phyloP scores from a whole-genome alignment of 2,797 vertebrate species.

The Monodelphis domestica region DNA sequence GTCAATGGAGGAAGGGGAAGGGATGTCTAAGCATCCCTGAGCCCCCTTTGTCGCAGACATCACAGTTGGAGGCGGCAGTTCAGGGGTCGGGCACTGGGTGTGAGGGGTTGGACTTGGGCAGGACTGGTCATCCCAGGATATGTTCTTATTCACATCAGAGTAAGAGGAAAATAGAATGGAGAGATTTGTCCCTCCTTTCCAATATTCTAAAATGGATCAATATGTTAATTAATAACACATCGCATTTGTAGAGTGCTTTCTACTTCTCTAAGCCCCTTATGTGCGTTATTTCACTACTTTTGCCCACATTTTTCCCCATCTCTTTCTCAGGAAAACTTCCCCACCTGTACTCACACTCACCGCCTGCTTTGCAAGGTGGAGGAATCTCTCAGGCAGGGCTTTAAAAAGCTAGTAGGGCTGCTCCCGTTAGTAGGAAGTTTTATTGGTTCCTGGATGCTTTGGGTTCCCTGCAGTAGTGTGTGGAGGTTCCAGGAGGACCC shows the following conservation, averaged over 20 bases:
- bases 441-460: conserved; percentile 1
- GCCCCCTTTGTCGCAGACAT: neutral
- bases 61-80: neutral
- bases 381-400: neutral
- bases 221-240: neutral
- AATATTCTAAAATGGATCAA: neutral
- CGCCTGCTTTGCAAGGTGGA: neutral
- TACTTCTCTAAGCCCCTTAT: conserved; percentile 12
- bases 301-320: neutral
- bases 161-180: neutral
- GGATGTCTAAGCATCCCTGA: neutral
- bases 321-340: neutral
- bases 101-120: neutral
- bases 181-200: neutral
- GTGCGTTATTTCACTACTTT: neutral
- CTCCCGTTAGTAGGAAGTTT: conserved; percentile 53
- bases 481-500: neutral
- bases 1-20: neutral
- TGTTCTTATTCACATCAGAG: neutral
- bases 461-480: neutral
- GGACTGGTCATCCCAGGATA: neutral
- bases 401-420: neutral
- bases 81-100: neutral
- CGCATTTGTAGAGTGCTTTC: neutral
- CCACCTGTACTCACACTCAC: neutral